These are phyloP conservation scores for Stenodema calcarata DNA, from an alignment of 2,888 invertebrate species.

Conservation along the genomic window DNA sequence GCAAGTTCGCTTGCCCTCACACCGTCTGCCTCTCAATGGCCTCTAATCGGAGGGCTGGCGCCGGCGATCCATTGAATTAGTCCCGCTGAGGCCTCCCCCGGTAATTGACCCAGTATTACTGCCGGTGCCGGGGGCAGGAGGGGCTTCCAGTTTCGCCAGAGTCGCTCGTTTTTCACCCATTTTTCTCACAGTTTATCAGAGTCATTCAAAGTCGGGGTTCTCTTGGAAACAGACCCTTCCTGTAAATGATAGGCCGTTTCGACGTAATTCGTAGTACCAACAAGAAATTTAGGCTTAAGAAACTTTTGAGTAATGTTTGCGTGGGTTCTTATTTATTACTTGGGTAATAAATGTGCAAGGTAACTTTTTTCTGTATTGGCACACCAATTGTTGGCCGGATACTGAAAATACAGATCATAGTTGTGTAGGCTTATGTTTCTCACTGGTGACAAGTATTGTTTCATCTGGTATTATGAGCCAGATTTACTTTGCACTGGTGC, in stretches of 20 bases:
- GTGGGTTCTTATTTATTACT: neutral
- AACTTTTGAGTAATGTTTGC: neutral
- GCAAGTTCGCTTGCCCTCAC: neutral
- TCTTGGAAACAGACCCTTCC: neutral
- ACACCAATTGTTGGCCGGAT: no score
- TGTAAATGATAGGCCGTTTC: neutral
- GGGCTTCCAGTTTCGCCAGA: neutral
- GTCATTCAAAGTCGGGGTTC: neutral
- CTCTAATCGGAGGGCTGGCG: constrained; percentile 44
- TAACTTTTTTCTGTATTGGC: no score
- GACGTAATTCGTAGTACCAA: neutral
- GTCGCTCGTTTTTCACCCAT: neutral
- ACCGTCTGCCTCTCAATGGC: constrained; percentile 42
- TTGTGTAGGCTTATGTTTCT: no score
- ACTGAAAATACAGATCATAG: no score
- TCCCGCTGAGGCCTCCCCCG: constrained; percentile 4
- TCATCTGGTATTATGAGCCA: no score
- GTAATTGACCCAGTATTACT: constrained; percentile 44
- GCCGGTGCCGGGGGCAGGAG: neutral
- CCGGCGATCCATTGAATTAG: constrained; percentile 39
- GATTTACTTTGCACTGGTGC: no score
- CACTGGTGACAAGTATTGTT: no score
- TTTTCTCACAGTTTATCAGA: constrained; percentile 26
- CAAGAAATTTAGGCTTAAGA: neutral
- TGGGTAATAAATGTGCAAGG: neutral